Percentiles rank a stretch among this genome's conserved stretches.
Conservation (phyloP, 2,888 invertebrate genomes). For the Neoitamus cyanurus region DNA sequence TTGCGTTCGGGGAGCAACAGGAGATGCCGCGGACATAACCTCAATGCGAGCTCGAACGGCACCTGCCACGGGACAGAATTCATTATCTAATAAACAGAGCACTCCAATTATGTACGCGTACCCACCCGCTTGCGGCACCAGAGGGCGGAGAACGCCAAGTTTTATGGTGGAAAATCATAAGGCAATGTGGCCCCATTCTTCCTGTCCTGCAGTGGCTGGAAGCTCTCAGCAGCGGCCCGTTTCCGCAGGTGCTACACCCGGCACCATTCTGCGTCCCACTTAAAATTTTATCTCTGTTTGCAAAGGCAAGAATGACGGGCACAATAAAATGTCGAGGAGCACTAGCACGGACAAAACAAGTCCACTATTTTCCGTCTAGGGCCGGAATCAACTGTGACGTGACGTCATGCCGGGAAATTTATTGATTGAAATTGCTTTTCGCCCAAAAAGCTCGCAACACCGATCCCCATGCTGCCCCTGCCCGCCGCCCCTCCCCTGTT, state of each 20-base stretch:
- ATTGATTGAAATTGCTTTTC: slow-evolving; percentile 52
- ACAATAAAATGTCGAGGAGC: slow-evolving; percentile 42
- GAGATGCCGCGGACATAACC: slow-evolving; percentile 42
- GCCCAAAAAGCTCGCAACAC: slow-evolving; percentile 23
- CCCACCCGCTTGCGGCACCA: not conserved
- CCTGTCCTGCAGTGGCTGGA: not conserved
- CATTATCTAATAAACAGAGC: slow-evolving; percentile 12
- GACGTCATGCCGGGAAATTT: slow-evolving; percentile 52
- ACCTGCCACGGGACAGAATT: not conserved
- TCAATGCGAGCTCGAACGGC: not conserved
- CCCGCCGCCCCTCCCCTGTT: not conserved
- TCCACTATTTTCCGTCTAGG: slow-evolving; percentile 36
- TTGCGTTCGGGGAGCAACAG: slow-evolving; percentile 29
- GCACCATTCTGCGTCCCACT: slow-evolving; percentile 10
- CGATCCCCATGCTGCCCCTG: not conserved
- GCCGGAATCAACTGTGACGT: slow-evolving; percentile 25
- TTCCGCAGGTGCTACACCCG: not conserved
- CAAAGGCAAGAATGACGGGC: slow-evolving; percentile 57
- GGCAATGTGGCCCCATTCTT: not conserved
- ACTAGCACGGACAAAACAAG: slow-evolving; percentile 24
- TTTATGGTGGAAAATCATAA: not conserved
- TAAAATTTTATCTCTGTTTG: slow-evolving; percentile 51
- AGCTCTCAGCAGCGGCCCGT: not conserved
- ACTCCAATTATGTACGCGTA: not conserved
- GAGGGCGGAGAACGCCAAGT: not conserved